A percentile compares a stretch with the other conserved stretches of the same genome.
Evolutionary conservation across 2,113 vertebrate species (phyloP).

Genomic region (Sinocyclocheilus anshuiensis): DNA sequence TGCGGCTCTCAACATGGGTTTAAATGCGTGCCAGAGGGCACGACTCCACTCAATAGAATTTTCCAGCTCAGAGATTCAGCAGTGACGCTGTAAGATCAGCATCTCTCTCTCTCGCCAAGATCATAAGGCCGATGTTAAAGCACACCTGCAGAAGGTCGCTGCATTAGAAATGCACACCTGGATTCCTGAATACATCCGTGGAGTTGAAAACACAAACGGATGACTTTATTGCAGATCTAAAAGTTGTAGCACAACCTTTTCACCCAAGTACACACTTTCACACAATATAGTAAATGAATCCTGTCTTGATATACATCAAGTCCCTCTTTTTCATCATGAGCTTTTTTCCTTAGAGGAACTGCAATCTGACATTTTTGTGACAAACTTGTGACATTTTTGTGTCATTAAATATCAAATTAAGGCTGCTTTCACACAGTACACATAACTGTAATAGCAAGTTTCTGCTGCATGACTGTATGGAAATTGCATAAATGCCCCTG

Average conservation of each 20-base stretch:
- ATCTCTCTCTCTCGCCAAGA: background rate
- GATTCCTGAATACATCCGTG: background rate
- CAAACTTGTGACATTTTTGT: background rate
- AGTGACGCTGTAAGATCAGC: background rate
- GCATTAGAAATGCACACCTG: background rate
- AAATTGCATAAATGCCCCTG: background rate
- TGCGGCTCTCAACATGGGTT: conserved; percentile 2
- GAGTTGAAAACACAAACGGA: background rate
- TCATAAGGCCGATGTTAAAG: conserved; percentile 7
- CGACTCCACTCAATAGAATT: conserved; percentile 11
- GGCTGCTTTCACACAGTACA: background rate
- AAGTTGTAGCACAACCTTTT: background rate
- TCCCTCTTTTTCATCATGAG: background rate
- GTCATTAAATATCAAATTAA: background rate
- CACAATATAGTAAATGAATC: background rate
- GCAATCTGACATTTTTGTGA: too few species aligned
- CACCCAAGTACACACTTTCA: background rate
- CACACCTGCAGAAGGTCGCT: background rate
- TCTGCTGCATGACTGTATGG: background rate
- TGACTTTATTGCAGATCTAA: background rate
- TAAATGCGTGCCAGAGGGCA: conserved; percentile 43
- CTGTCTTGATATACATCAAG: background rate
- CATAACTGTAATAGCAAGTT: background rate
- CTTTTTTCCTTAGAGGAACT: background rate
- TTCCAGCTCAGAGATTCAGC: conserved; percentile 12